Evolutionary conservation across 2,113 vertebrate genomes (phyloP).

Genomic region (Hemibagrus wyckioides): DNA sequence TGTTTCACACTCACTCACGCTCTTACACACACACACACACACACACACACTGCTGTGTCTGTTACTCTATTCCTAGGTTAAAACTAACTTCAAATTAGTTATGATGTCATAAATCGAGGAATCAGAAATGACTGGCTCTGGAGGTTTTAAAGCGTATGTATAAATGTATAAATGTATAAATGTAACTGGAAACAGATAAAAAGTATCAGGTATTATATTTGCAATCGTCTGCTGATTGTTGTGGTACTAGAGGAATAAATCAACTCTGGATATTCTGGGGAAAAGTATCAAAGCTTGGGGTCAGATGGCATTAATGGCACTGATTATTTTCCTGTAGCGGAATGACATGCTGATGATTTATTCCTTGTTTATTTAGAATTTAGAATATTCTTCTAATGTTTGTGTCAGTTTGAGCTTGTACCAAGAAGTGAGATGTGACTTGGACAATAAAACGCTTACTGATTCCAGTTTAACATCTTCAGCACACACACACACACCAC

Average conservation of each 20-base stretch:
- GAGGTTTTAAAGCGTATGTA: background rate
- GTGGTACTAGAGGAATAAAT: background rate
- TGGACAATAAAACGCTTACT: background rate
- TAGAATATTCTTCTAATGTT: background rate
- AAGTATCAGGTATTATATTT: too few species aligned
- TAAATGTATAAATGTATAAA: too few species aligned
- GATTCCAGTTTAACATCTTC: background rate
- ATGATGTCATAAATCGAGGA: background rate
- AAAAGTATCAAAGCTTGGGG: background rate
- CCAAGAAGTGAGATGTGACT: background rate
- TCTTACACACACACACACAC: slow-evolving; percentile 20
- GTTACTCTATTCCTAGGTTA: background rate
- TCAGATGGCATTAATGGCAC: background rate
- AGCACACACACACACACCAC: background rate
- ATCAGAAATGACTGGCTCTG: background rate
- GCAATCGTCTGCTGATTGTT: background rate
- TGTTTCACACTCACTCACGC: background rate
- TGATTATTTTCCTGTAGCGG: background rate
- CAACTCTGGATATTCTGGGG: background rate
- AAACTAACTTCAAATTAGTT: background rate
- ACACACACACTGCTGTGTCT: slow-evolving; percentile 26
- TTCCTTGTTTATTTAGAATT: background rate
- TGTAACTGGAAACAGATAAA: too few species aligned
- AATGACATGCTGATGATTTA: background rate
- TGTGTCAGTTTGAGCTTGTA: background rate